Conservation (phyloP, 2,113 vertebrate species). For the Perca fluviatilis region DNA sequence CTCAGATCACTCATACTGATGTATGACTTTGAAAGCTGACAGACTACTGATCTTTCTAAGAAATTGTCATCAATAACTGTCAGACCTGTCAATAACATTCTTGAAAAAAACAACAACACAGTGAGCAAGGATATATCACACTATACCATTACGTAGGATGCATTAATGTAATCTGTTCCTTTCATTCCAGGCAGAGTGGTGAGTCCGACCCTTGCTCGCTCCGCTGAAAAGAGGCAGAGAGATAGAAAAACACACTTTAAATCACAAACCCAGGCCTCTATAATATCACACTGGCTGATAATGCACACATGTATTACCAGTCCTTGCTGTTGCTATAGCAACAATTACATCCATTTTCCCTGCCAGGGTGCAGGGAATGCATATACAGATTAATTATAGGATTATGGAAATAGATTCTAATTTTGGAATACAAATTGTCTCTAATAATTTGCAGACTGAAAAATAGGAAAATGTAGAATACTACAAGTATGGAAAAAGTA, state of each 20-base stretch:
- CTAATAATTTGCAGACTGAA: slow-evolving; percentile 52
- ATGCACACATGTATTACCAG: slow-evolving; percentile 71
- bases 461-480: slow-evolving; percentile 21
- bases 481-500: neutral
- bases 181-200: slow-evolving; percentile 97
- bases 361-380: slow-evolving; percentile 37
- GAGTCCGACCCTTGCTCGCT: slow-evolving; percentile 95
- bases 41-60: neutral
- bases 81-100: neutral
- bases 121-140: slow-evolving; percentile 15
- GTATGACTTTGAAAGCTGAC: slow-evolving; percentile 4
- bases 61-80: neutral
- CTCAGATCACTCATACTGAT: neutral
- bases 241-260: slow-evolving; percentile 50
- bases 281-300: slow-evolving; percentile 69
- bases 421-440: slow-evolving; percentile 55
- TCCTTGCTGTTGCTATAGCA: slow-evolving; percentile 75
- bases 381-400: slow-evolving; percentile 73
- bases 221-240: slow-evolving; percentile 84
- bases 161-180: slow-evolving; percentile 99
- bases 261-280: slow-evolving; percentile 46
- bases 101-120: neutral
- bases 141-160: slow-evolving; percentile 98
- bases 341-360: slow-evolving; percentile 62
- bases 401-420: slow-evolving; percentile 76